Evolutionary conservation across 2,888 invertebrate species (phyloP).

Genomic region (Napeogenes sylphis): DNA sequence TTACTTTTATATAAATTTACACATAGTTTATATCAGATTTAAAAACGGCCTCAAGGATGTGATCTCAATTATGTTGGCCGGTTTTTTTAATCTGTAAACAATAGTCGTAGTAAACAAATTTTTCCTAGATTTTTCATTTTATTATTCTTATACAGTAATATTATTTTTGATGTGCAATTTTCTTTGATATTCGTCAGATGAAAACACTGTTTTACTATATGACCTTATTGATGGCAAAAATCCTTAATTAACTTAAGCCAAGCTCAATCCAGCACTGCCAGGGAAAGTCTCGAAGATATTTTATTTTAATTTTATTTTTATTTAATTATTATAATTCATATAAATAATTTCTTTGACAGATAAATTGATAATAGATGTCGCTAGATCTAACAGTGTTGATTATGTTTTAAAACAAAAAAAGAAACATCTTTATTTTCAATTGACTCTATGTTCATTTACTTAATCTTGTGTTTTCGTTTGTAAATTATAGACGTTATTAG

Average conservation of each 20-base stretch:
- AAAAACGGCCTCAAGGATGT: conserved; percentile 57
- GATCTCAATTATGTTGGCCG: conserved; percentile 63
- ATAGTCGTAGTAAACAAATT: background rate
- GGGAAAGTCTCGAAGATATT: conserved; percentile 27
- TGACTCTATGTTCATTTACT: conserved; percentile 10
- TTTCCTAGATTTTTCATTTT: background rate
- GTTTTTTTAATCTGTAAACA: conserved; percentile 26
- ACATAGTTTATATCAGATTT: conserved; percentile 45
- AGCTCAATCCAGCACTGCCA: conserved; percentile 30
- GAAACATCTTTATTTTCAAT: background rate
- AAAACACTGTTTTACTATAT: conserved; percentile 1
- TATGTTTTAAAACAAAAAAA: no score
- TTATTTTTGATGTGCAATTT: background rate
- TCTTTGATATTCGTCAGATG: background rate
- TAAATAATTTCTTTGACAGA: background rate
- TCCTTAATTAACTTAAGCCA: conserved; percentile 12
- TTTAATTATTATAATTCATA: conserved; percentile 6
- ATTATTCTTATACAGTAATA: background rate
- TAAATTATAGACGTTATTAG: conserved; percentile 40
- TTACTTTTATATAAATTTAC: conserved; percentile 47
- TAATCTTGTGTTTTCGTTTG: conserved; percentile 30
- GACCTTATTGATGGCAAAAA: conserved; percentile 10
- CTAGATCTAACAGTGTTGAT: conserved; percentile 35
- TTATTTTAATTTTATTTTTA: conserved; percentile 12
- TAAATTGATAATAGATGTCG: conserved; percentile 34